These are phyloP conservation scores for Platyrinchus mystaceus DNA, from an alignment of 2,797 vertebrate genomes.

Conservation along the genomic window DNA sequence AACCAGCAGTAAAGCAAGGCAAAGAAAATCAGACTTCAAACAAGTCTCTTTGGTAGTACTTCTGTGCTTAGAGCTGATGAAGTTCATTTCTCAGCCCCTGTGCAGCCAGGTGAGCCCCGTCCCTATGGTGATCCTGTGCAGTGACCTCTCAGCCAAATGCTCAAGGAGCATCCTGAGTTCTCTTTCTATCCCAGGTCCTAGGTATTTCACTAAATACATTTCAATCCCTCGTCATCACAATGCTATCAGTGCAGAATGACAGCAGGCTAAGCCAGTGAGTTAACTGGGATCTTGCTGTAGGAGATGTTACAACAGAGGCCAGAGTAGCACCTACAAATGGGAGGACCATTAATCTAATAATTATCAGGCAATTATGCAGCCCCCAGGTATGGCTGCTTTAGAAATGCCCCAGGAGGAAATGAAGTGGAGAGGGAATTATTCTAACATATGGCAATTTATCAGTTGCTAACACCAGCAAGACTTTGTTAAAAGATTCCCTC, in stretches of 20 bases:
- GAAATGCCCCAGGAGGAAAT: not conserved
- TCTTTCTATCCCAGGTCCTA: not conserved
- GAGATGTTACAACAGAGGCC: not conserved
- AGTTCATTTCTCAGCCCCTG: not conserved
- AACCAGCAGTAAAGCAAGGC: not conserved
- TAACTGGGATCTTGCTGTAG: not conserved
- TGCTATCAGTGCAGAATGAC: not conserved
- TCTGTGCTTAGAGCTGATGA: rapidly evolving
- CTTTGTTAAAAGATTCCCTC: slow-evolving; percentile 14
- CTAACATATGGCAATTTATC: not conserved
- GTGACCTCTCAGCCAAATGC: not conserved
- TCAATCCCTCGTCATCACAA: not conserved
- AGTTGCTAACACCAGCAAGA: not conserved
- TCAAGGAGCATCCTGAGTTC: not conserved
- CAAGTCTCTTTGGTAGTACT: not conserved
- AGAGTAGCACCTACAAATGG: not conserved
- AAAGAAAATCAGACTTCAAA: not conserved
- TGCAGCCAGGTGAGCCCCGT: rapidly evolving
- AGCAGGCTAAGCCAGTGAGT: not conserved
- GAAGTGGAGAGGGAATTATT: not conserved
- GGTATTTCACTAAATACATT: not conserved
- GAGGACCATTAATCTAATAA: not conserved
- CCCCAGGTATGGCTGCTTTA: not conserved
- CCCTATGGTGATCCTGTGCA: rapidly evolving
- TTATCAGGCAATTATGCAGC: not conserved